phyloP scores from a whole-genome alignment of 35 echinoderm and acorn worm genomes.

The Acanthaster planci region DNA sequence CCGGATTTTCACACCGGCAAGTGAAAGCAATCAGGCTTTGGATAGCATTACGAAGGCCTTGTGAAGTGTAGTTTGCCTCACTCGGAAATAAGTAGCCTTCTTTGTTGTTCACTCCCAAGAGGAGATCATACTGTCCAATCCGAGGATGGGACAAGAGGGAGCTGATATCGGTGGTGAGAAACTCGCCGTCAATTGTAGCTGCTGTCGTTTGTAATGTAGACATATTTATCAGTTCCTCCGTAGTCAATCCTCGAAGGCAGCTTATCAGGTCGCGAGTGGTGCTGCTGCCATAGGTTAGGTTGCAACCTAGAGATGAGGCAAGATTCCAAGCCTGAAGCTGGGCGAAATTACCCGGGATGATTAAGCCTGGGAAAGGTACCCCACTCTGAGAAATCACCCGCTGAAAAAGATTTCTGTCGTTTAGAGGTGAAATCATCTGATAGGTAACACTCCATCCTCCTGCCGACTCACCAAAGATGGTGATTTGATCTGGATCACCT shows the following conservation, averaged over 20 bases:
- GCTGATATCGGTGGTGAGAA: constrained; percentile 19
- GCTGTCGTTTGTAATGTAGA: background rate
- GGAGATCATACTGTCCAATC: constrained; percentile 42
- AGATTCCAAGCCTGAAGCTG: background rate
- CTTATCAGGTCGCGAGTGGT: background rate
- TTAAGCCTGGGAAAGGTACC: background rate
- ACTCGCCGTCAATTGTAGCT: constrained; percentile 38
- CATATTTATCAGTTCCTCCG: constrained; percentile 5
- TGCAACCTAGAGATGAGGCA: background rate
- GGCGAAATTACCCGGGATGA: background rate
- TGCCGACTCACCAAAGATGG: constrained; percentile 39
- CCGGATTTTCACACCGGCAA: background rate
- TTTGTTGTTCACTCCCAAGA: constrained; percentile 34
- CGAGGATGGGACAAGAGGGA: background rate
- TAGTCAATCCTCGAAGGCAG: constrained; percentile 31
- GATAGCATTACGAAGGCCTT: background rate
- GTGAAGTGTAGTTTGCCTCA: background rate
- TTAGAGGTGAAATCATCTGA: background rate
- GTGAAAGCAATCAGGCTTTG: background rate
- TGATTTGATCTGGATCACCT: constrained; percentile 43
- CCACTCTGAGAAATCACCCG: constrained; percentile 25
- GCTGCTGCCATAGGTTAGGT: constrained; percentile 7
- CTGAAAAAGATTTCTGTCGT: constrained; percentile 25
- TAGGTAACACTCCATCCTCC: background rate
- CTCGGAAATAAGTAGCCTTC: constrained; percentile 14